phyloP scores from a whole-genome alignment of 2,113 vertebrate species.

The Todiramphus chloris region DNA sequence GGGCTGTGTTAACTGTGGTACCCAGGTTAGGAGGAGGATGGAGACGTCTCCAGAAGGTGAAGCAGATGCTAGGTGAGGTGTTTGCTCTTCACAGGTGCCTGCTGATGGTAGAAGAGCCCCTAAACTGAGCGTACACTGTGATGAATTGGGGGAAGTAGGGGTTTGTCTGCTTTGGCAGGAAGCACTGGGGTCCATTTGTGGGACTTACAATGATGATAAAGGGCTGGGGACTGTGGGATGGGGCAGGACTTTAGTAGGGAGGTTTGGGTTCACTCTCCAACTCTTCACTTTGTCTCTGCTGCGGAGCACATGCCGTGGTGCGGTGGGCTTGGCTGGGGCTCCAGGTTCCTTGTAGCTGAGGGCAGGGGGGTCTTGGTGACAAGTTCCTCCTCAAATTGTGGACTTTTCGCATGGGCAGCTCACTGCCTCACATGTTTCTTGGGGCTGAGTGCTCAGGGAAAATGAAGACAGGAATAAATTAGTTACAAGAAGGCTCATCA shows the following conservation, averaged over 20 bases:
- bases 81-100: neutral
- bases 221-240: neutral
- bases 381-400: neutral
- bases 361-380: neutral
- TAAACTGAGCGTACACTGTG: fast-evolving
- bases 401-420: neutral
- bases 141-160: neutral
- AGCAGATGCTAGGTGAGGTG: neutral
- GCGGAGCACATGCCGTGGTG: fast-evolving
- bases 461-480: slow-evolving; percentile 8
- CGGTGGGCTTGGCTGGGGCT: neutral
- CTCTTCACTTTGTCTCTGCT: neutral
- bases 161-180: neutral
- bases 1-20: fast-evolving
- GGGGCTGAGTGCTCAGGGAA: neutral
- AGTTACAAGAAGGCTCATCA: slow-evolving; percentile 31
- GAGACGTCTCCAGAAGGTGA: neutral
- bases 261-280: fast-evolving
- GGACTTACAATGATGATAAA: fast-evolving
- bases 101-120: neutral
- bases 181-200: fast-evolving
- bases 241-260: neutral
- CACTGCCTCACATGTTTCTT: neutral
- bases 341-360: fast-evolving
- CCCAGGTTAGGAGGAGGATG: neutral